Evolutionary conservation across 1,140 invertebrate species (phyloP), one percentile per base, ranked within the genome.

Genomic region (Trissolcus basalis): DNA sequence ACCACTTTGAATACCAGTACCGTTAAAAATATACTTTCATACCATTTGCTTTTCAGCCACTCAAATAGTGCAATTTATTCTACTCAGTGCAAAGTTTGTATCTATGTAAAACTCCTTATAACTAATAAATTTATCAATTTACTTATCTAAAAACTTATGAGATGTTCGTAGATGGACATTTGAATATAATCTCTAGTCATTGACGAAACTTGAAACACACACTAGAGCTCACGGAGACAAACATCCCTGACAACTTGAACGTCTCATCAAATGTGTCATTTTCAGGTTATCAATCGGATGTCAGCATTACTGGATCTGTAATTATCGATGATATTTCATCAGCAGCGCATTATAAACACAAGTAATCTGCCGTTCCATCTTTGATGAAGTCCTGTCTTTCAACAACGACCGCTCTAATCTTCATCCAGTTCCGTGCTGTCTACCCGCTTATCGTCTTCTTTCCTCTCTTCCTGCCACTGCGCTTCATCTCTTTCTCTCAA

Each of bases 331-430:
- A 47, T 58, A 58, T 58, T 51, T 58, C 59, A 63, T 64, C 54
- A 58, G 32, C 14, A 45, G 1, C 27, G 39, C 51, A 44, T 50
- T 39, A 45, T 19, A 58, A 47, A 45, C 32, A 53, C 14, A 53
- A 53, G 16, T 13, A 47, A 58, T 71, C 45, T 58, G 68, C 36
- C 68, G 65, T 79, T 76, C 68, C 43, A 51, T 79, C 69, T 79
- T 80, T 65, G 41, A 71, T 51, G 63, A 77, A 78, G 70, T 79
- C 53, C 64, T 65, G 58, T 49, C 65, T 76, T 71, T 65, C 51
- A 49, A 32, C 44, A 58, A 48, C 59, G 44, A 68, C 35, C 27
- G 45, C 41, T 47, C 67, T 67, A 70, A 71, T 77, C 67, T 51
- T 64, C 51, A 50, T 58, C 56, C 27, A 49, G 8, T 47, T 58